Conservation (phyloP, 2,888 invertebrate genomes). For the Serripes groenlandicus region DNA sequence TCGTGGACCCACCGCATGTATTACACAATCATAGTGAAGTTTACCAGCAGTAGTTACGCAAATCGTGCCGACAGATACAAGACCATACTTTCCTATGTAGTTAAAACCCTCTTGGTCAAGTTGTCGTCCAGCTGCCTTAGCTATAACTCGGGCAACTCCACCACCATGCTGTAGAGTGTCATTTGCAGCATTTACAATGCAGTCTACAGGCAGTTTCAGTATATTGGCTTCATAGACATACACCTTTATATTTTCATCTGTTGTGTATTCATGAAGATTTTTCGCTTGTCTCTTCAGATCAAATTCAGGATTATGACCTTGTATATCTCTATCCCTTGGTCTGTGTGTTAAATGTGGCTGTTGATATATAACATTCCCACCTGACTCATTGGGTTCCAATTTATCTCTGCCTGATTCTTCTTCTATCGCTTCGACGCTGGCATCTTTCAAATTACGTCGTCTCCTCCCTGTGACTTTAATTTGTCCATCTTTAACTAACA, state of each 20-base stretch:
- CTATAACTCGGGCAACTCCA: slow-evolving; percentile 49
- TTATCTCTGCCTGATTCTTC: too few relatives aligned
- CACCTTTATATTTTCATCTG: slow-evolving; percentile 13
- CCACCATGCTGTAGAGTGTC: slow-evolving; percentile 28
- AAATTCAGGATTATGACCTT: slow-evolving; percentile 17
- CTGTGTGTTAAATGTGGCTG: too few relatives aligned
- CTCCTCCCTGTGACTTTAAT: too few relatives aligned
- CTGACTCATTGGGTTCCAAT: too few relatives aligned
- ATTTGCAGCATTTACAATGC: slow-evolving; percentile 64
- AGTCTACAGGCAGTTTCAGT: slow-evolving; percentile 37
- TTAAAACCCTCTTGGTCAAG: slow-evolving; percentile 34
- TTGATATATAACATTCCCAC: too few relatives aligned
- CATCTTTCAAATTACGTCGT: too few relatives aligned
- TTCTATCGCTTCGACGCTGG: too few relatives aligned
- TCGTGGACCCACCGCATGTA: slow-evolving; percentile 66
- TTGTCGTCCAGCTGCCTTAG: slow-evolving; percentile 44
- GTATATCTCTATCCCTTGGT: too few relatives aligned
- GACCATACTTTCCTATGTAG: slow-evolving; percentile 30
- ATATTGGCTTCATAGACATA: slow-evolving; percentile 37
- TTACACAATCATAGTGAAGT: slow-evolving; percentile 50
- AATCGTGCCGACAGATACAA: slow-evolving; percentile 28
- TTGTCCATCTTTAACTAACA: too few relatives aligned
- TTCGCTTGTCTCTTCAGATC: background rate
- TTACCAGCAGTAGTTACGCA: slow-evolving; percentile 60
- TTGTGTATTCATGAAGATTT: slow-evolving; percentile 9